Base-by-base conservation (phyloP, 2,113 vertebrate genomes). In the Podiceps cristatus region DNA sequence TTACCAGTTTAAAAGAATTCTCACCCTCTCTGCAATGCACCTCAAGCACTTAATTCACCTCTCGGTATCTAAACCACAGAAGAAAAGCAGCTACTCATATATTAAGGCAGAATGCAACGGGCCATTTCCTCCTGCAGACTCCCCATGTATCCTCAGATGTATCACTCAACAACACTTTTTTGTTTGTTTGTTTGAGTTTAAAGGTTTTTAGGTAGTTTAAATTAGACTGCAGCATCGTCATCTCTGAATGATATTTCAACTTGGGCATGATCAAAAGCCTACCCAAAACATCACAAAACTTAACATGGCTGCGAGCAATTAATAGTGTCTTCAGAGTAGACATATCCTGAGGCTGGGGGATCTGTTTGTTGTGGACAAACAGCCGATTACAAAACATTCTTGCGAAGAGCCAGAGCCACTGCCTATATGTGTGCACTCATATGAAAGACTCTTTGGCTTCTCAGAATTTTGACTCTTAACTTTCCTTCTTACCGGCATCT, bases 261-360 rank as follows among this genome's bases (percentile, higher is more conserved):
- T 84, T 24, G 40, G 42, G 47, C 72, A 92, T 2, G 62, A 78
- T 81, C 73, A 94, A 93, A 96, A 94, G 47, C 47, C 69, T 45
- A 59, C 19, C 7, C 73, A 93, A 68, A 81, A 29, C 25, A 80
- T 28, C 67, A 60, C 23, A 64, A 52, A 91, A 76, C 33, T 81
- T 42, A 35, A 59, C 31, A 55, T 40, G 35, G 47, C 73, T 93
- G 91, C 62, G 90, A 95, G 40, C 58, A 96, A 91, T 95, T 93
- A 93, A 53, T 3, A 45, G 20, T 5, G 27, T 90, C 78, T 88
- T 94, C 63, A 82, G 53, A 92, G 74, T 1, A 93, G 69, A 94
- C 71, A 14, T 23, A 88, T 23, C 95, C 95, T 12, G 49, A 95
- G 86, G 95, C 76, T 60, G 35, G 29, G 35, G 33, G 24, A 78